A percentile compares a stretch with the other conserved stretches of the same genome.
These are phyloP conservation scores for Rhyacophila brunnea DNA, from an alignment of 1,140 invertebrate species.

Conservation along the genomic window DNA sequence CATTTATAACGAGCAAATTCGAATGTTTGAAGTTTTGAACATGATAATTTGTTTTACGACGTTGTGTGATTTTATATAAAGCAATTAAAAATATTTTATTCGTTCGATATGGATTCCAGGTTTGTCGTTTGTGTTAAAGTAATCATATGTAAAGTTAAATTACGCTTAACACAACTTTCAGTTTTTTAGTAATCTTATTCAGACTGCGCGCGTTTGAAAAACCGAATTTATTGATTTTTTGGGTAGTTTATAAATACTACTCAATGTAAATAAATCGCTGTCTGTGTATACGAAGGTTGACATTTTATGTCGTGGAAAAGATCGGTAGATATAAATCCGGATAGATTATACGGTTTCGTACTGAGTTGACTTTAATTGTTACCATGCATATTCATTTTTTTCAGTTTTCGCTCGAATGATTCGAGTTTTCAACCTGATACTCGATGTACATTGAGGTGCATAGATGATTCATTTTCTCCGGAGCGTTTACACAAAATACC, in stretches of 20 bases:
- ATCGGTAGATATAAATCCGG: not conserved
- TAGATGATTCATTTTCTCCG: conserved; percentile 17
- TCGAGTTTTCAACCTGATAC: not conserved
- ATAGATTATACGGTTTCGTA: not conserved
- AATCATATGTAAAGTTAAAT: too few relatives aligned
- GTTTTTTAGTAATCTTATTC: too few relatives aligned
- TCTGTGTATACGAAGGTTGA: conserved; percentile 7
- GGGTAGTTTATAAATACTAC: conserved; percentile 23
- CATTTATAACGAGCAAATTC: too few relatives aligned
- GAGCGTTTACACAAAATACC: conserved; percentile 12
- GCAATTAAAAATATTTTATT: too few relatives aligned
- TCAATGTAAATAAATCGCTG: conserved; percentile 25
- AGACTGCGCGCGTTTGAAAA: conserved; percentile 25
- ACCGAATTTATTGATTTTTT: conserved; percentile 25
- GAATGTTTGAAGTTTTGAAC: too few relatives aligned
- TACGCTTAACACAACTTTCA: too few relatives aligned
- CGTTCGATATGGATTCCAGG: too few relatives aligned
- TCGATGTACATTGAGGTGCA: conserved; percentile 10
- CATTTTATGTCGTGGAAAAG: conserved; percentile 8
- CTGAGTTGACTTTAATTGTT: not conserved
- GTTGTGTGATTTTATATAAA: too few relatives aligned
- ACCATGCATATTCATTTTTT: not conserved
- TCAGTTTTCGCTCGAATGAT: conserved; percentile 14
- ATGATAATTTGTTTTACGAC: too few relatives aligned
- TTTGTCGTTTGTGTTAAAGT: too few relatives aligned